Evolutionary conservation across 2,888 invertebrate species (phyloP).

Genomic region (Mayetiola destructor): DNA sequence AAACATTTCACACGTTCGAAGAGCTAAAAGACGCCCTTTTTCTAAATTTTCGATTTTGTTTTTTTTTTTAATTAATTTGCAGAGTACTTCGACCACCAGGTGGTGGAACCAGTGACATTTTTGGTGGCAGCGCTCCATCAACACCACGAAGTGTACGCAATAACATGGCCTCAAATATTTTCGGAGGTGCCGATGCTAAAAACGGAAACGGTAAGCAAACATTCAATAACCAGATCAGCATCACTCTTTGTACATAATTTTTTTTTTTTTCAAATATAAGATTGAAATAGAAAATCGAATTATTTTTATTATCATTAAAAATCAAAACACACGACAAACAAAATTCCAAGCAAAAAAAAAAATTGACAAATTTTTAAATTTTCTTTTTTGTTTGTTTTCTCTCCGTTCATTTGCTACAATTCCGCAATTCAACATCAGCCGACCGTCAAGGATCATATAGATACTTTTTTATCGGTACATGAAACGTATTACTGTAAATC

Average conservation of each 20-base stretch:
- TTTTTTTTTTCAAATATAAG: background rate
- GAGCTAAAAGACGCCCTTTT: too few species aligned
- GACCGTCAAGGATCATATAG: conserved; percentile 38
- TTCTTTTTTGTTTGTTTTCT: background rate
- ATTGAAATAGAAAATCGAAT: background rate
- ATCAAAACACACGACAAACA: conserved; percentile 3
- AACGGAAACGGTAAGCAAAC: background rate
- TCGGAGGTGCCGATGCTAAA: conserved; percentile 26
- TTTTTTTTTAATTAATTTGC: conserved; percentile 27
- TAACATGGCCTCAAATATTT: conserved; percentile 36
- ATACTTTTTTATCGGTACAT: conserved; percentile 36
- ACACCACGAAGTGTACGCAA: conserved; percentile 34
- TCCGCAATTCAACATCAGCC: conserved; percentile 20
- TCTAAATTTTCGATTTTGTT: too few species aligned
- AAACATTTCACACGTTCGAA: too few species aligned
- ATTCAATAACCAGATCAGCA: background rate
- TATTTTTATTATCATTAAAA: conserved; percentile 7
- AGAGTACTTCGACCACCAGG: conserved; percentile 50
- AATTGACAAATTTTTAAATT: background rate
- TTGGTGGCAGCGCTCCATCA: conserved; percentile 29
- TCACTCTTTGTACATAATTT: background rate
- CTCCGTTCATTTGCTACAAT: conserved; percentile 11
- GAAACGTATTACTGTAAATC: background rate
- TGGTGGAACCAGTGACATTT: conserved; percentile 46
- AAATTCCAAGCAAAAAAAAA: background rate